Evolutionary conservation across 2,113 vertebrate species (phyloP).

Genomic region (Rhombomys opimus): DNA sequence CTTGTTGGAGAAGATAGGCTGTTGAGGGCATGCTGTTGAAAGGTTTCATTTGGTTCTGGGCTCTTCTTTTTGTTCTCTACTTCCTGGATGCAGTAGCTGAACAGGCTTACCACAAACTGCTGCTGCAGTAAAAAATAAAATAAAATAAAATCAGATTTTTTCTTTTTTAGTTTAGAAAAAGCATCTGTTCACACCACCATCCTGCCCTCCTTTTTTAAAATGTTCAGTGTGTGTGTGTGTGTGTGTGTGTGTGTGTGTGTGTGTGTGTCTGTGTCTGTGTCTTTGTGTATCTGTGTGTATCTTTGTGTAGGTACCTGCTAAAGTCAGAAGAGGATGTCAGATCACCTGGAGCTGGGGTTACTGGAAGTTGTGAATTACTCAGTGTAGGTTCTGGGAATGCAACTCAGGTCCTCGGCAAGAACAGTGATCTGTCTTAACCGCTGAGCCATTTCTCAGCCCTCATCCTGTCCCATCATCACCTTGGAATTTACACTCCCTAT

Average conservation of each 20-base stretch:
- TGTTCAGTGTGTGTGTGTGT: background rate
- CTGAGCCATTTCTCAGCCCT: background rate
- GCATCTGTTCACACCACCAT: background rate
- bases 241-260: background rate
- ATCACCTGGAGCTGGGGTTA: background rate
- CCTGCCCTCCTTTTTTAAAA: background rate
- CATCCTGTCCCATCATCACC: background rate
- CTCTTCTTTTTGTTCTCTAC: background rate
- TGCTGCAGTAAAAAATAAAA: background rate
- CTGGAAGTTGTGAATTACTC: background rate
- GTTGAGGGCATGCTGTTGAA: background rate
- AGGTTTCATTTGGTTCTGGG: background rate
- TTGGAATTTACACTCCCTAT: background rate
- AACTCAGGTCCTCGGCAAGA: background rate
- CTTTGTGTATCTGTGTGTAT: background rate
- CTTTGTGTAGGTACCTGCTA: background rate
- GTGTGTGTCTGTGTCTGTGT: background rate
- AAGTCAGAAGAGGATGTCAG: background rate
- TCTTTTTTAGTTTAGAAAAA: background rate
- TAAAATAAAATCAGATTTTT: too few relatives aligned
- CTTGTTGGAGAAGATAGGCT: background rate
- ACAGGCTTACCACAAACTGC: background rate
- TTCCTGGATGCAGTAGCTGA: background rate
- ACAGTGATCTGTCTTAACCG: background rate
- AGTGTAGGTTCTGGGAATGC: background rate